Percentiles rank a stretch among this genome's conserved stretches.
phyloP scores from a whole-genome alignment of 1,140 invertebrate genomes.

The Hyposmocoma kahamanoa region DNA sequence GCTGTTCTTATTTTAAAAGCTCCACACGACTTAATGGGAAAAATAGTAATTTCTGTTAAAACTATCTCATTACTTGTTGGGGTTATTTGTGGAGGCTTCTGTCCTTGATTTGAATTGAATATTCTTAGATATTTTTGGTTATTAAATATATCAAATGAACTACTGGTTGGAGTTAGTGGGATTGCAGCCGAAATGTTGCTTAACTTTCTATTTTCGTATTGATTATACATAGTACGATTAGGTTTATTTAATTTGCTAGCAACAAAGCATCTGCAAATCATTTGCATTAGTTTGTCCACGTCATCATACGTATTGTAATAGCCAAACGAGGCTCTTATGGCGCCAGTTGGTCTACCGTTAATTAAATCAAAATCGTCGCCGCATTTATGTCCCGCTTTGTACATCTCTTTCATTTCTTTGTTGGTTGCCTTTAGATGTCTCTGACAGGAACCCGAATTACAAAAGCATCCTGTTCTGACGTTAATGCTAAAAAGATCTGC shows the following conservation, averaged over 20 bases:
- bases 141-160: too few species aligned
- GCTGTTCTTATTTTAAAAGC: constrained; percentile 78
- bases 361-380: constrained; percentile 92
- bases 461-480: constrained; percentile 95
- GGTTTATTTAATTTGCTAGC: constrained; percentile 37
- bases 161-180: too few species aligned
- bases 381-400: constrained; percentile 92
- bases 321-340: constrained; percentile 94
- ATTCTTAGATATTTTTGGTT: too few species aligned
- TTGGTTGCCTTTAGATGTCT: constrained; percentile 82
- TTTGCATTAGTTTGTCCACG: constrained; percentile 80
- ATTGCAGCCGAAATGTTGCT: neutral
- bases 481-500: constrained; percentile 90
- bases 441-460: constrained; percentile 97
- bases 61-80: constrained; percentile 12
- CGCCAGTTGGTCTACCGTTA: constrained; percentile 93
- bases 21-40: constrained; percentile 96
- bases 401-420: constrained; percentile 83
- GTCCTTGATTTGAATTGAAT: neutral
- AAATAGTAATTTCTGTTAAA: constrained; percentile 84
- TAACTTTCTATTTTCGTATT: constrained; percentile 13
- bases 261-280: constrained; percentile 84
- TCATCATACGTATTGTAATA: constrained; percentile 88
- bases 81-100: neutral
- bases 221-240: constrained; percentile 16